Conservation (phyloP, 2,113 vertebrate species). For the Aplodontia rufa region DNA sequence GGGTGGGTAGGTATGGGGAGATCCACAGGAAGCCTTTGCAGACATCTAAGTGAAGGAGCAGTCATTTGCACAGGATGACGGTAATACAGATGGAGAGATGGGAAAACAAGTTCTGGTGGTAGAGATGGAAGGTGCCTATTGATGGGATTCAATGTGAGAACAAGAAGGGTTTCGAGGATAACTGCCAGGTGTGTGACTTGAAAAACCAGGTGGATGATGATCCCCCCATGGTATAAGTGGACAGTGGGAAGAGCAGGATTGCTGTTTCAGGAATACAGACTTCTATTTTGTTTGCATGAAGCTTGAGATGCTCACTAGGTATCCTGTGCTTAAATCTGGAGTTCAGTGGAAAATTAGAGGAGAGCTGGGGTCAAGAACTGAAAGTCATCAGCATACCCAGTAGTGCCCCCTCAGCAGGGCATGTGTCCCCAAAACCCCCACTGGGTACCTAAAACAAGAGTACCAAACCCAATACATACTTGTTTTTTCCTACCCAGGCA, state of each 20-base stretch:
- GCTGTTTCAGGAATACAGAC: not conserved
- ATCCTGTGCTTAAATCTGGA: not conserved
- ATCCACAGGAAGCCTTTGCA: not conserved
- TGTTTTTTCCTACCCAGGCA: not conserved
- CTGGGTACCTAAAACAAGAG: not conserved
- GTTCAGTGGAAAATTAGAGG: not conserved
- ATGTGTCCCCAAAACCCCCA: not conserved
- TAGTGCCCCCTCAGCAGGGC: not conserved
- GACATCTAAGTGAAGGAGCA: not conserved
- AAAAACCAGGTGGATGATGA: not conserved
- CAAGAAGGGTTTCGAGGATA: not conserved
- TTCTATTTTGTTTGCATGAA: not conserved
- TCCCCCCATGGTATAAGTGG: not conserved
- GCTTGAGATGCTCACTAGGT: not conserved
- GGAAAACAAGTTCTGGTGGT: not conserved
- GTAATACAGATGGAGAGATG: not conserved
- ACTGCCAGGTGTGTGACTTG: not conserved
- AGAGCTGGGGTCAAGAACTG: not conserved
- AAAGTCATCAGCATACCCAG: not conserved
- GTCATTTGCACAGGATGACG: not conserved
- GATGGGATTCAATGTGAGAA: not conserved
- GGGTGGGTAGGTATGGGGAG: not conserved
- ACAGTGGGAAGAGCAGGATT: not conserved
- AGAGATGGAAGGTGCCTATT: not conserved
- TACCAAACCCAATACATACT: not conserved